Percentiles rank a stretch among this genome's conserved stretches.
These are phyloP conservation scores for Muscicapa adusta DNA, from an alignment of 2,113 vertebrate species.

Conservation along the genomic window DNA sequence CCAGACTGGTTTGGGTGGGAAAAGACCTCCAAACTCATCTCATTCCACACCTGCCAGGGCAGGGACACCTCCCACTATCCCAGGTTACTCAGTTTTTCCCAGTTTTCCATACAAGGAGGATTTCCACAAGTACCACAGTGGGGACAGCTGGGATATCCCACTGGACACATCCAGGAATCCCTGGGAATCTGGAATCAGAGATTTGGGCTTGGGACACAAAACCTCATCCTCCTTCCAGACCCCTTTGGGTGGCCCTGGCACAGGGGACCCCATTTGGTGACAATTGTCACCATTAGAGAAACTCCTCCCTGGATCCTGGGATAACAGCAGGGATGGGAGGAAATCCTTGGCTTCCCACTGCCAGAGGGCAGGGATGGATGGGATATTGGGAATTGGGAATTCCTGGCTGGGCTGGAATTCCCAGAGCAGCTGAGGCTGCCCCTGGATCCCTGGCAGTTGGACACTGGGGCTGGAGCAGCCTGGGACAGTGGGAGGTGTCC, in stretches of 20 bases:
- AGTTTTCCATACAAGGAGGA: not conserved
- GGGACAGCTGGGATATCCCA: not conserved
- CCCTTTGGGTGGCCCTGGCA: not conserved
- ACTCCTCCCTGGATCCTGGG: not conserved
- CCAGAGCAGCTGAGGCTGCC: not conserved
- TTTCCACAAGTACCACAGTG: not conserved
- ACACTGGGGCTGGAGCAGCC: not conserved
- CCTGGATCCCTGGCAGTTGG: not conserved
- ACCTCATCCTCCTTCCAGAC: not conserved
- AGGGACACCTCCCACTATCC: not conserved
- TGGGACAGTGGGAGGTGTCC: not conserved
- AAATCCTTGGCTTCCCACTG: not conserved
- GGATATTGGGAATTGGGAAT: not conserved
- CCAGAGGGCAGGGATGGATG: not conserved
- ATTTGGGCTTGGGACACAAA: not conserved
- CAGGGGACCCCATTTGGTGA: rapidly evolving
- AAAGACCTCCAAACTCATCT: not conserved
- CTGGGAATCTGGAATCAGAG: rapidly evolving
- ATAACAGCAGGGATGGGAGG: not conserved
- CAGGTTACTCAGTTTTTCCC: not conserved
- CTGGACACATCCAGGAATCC: not conserved
- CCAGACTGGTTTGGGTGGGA: not conserved
- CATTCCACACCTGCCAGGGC: rapidly evolving
- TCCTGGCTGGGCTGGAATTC: not conserved
- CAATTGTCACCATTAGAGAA: rapidly evolving